Evolutionary conservation across 1,140 invertebrate genomes (phyloP).

Genomic region (Copidosoma floridanum): DNA sequence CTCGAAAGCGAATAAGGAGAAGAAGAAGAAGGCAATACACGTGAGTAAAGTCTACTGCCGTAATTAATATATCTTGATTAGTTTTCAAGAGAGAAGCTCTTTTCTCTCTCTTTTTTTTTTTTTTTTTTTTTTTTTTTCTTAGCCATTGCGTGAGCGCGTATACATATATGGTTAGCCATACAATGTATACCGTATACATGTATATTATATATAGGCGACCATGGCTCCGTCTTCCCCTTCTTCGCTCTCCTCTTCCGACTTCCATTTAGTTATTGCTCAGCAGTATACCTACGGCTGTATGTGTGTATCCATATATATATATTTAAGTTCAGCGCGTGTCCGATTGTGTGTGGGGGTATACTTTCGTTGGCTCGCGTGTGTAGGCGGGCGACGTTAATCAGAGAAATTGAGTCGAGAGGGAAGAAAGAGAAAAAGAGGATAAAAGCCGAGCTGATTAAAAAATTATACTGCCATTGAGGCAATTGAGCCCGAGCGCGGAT

Average conservation of each 20-base stretch:
- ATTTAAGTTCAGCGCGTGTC: too few relatives aligned
- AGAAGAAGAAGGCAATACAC: conserved; percentile 41
- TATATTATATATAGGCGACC: too few relatives aligned
- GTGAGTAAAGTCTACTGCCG: conserved; percentile 45
- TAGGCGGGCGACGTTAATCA: conserved; percentile 9
- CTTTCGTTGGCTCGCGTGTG: neutral
- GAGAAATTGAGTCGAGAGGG: conserved; percentile 22
- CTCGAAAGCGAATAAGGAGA: too few relatives aligned
- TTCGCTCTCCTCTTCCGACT: conserved; percentile 25
- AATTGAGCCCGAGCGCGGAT: too few relatives aligned
- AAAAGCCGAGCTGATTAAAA: conserved; percentile 18
- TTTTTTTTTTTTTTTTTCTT: conserved; percentile 28
- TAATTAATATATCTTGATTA: conserved; percentile 53
- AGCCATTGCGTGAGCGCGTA: too few relatives aligned
- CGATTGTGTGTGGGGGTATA: neutral
- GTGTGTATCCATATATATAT: too few relatives aligned
- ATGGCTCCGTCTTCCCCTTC: conserved; percentile 3
- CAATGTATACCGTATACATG: too few relatives aligned
- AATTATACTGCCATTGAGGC: conserved; percentile 5
- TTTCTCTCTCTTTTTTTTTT: conserved; percentile 41
- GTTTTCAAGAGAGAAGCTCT: conserved; percentile 44
- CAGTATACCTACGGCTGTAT: neutral
- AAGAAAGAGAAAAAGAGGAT: too few relatives aligned
- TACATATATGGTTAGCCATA: too few relatives aligned
- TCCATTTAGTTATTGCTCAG: conserved; percentile 44